Evolutionary conservation across 2,888 invertebrate genomes (phyloP).

Genomic region (Lasioglossum figueresi): DNA sequence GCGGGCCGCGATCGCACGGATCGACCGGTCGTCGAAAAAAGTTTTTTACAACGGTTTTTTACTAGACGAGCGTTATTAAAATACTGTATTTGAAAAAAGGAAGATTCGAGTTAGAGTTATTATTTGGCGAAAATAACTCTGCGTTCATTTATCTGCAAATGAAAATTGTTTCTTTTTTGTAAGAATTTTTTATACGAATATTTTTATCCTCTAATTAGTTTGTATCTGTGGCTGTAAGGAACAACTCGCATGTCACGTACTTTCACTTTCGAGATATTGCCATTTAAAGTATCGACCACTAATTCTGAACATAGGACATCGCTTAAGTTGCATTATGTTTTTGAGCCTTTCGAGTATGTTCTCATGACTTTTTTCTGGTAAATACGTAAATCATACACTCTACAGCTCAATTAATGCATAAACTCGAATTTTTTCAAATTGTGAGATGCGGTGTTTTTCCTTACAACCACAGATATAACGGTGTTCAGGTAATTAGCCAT

Average conservation of each 20-base stretch:
- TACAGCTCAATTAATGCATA: too few relatives aligned
- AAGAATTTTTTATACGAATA: conserved; percentile 29
- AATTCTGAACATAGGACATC: too few relatives aligned
- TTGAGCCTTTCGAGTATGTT: too few relatives aligned
- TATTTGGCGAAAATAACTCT: neutral
- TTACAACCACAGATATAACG: conserved; percentile 22
- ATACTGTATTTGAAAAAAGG: neutral
- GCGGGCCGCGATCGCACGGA: conserved; percentile 63
- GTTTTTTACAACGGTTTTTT: conserved; percentile 34
- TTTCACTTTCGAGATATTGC: too few relatives aligned
- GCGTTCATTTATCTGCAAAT: neutral
- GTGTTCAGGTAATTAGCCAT: conserved; percentile 65
- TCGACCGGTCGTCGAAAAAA: conserved; percentile 66
- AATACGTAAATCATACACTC: too few relatives aligned
- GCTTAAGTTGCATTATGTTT: too few relatives aligned
- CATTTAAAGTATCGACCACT: too few relatives aligned
- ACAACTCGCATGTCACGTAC: too few relatives aligned
- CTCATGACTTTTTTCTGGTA: too few relatives aligned
- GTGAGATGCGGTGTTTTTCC: too few relatives aligned
- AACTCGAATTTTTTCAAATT: too few relatives aligned
- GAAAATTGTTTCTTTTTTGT: neutral
- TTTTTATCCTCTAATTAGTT: conserved; percentile 61
- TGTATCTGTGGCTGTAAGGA: conserved; percentile 6
- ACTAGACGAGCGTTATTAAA: neutral
- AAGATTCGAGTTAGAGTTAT: neutral